These are phyloP conservation scores for Pristionchus exspectatus DNA, from an alignment of 2,888 invertebrate genomes.

Conservation along the genomic window DNA sequence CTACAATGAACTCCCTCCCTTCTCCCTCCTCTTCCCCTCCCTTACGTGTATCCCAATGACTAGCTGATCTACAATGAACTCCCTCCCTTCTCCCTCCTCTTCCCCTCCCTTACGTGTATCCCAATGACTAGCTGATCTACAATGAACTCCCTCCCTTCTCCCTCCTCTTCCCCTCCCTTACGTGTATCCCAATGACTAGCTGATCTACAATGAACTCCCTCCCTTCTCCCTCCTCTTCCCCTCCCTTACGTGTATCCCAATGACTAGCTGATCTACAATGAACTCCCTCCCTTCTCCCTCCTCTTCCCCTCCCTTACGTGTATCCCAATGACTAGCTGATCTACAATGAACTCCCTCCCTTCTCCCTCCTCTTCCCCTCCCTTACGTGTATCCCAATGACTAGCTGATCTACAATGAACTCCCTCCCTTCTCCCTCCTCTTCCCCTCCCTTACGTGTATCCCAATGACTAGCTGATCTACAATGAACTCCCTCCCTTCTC, in stretches of 20 bases:
- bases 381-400: too few species aligned
- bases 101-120: too few species aligned
- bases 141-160: background rate
- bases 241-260: too few species aligned
- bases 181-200: too few species aligned
- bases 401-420: slow-evolving; percentile 76
- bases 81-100: too few species aligned
- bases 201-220: background rate
- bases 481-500: background rate
- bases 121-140: slow-evolving; percentile 78
- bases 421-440: too few species aligned
- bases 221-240: too few species aligned
- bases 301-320: background rate
- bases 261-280: slow-evolving; percentile 77
- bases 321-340: slow-evolving; percentile 79
- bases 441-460: too few species aligned
- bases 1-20: background rate
- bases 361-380: background rate
- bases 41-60: too few species aligned
- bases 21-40: background rate
- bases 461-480: slow-evolving; percentile 78
- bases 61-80: slow-evolving; percentile 76
- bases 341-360: background rate
- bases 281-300: background rate
- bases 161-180: background rate